Percentiles rank a stretch among this genome's conserved stretches.
phyloP scores from a whole-genome alignment of 2,888 invertebrate genomes.

The Platycheirus rosarum region DNA sequence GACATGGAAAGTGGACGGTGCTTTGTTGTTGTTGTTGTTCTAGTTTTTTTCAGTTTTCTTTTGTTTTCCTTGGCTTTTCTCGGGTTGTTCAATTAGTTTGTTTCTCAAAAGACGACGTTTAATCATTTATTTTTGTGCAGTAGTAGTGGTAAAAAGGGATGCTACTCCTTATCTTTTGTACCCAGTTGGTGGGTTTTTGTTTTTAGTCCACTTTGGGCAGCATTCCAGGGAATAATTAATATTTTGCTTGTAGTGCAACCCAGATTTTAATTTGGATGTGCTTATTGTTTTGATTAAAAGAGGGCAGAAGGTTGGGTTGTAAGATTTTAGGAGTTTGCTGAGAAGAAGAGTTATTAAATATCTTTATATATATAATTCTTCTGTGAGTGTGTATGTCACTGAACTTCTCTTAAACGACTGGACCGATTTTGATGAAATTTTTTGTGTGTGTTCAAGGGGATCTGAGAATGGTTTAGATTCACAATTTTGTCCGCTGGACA shows the following conservation, averaged over 20 bases:
- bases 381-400: too few relatives aligned
- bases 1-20: constrained; percentile 55
- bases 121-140: constrained; percentile 32
- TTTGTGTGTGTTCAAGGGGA: too few relatives aligned
- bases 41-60: not conserved
- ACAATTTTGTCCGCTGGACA: too few relatives aligned
- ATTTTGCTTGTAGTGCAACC: constrained; percentile 34
- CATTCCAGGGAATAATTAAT: constrained; percentile 33
- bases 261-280: constrained; percentile 6
- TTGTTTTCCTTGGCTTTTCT: constrained; percentile 16
- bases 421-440: too few relatives aligned
- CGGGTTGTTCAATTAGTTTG: constrained; percentile 57
- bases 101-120: constrained; percentile 48
- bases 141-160: not conserved
- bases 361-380: too few relatives aligned
- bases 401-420: too few relatives aligned
- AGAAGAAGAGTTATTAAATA: too few relatives aligned
- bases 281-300: not conserved
- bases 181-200: constrained; percentile 19
- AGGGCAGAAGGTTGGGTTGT: too few relatives aligned
- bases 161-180: constrained; percentile 25
- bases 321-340: too few relatives aligned
- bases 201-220: constrained; percentile 16
- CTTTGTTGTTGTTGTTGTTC: constrained; percentile 34
- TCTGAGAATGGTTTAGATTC: too few relatives aligned